Evolutionary conservation across 2,888 invertebrate genomes (phyloP).

Genomic region (Watsonalla binaria): DNA sequence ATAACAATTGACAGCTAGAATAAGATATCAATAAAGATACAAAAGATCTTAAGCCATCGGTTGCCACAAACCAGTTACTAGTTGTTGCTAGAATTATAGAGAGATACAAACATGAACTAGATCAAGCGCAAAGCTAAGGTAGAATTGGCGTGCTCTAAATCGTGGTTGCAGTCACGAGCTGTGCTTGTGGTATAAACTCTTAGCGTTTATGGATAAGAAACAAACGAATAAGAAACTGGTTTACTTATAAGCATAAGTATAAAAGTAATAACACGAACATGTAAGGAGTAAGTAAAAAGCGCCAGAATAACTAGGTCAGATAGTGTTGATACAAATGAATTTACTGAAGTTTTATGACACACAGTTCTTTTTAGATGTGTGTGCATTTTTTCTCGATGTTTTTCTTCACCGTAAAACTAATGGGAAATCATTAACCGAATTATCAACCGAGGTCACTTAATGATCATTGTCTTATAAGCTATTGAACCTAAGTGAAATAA

Average conservation of each 20-base stretch:
- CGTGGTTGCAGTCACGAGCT: constrained; percentile 51
- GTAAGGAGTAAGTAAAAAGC: too few relatives aligned
- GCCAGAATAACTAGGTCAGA: too few relatives aligned
- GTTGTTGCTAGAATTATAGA: constrained; percentile 21
- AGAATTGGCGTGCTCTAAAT: constrained; percentile 54
- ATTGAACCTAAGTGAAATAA: too few relatives aligned
- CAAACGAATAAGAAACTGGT: neutral
- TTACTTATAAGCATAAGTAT: neutral
- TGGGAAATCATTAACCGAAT: too few relatives aligned
- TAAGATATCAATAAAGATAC: neutral
- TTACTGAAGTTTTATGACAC: too few relatives aligned
- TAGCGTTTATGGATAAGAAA: neutral
- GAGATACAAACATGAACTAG: constrained; percentile 49
- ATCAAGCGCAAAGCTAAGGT: constrained; percentile 41
- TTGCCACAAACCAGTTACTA: neutral
- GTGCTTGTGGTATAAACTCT: constrained; percentile 29
- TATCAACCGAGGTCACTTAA: too few relatives aligned
- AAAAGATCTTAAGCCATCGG: neutral
- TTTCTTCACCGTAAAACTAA: too few relatives aligned
- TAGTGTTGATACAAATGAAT: too few relatives aligned
- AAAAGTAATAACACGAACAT: too few relatives aligned
- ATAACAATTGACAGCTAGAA: neutral
- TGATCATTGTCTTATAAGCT: too few relatives aligned
- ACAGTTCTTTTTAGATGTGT: too few relatives aligned
- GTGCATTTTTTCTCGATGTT: too few relatives aligned